Base-by-base conservation (phyloP, 2,888 invertebrate species). In the Troides aeacus region DNA sequence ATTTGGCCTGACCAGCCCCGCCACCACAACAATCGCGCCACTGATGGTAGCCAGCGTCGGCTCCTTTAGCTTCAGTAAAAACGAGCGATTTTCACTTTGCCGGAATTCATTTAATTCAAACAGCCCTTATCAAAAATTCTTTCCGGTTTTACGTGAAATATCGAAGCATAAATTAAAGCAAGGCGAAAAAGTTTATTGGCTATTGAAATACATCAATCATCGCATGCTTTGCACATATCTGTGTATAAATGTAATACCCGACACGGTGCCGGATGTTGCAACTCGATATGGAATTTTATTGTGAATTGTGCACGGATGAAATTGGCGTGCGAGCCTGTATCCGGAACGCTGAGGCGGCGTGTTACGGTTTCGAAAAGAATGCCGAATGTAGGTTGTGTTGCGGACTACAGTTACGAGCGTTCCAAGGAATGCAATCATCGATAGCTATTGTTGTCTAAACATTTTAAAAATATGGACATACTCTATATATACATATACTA, bases 341-440 rank as follows among this genome's bases (percentile, higher is more conserved):
- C 90, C 91, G 91, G 91, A 89, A 88, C 90, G 89, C 87, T 87
- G 87, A 88, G 90, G 84, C 88, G 88, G 88, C 86, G 87, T 91
- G 90, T 89, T 92, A 92, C 92, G 89, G 91, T 91, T 92, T 90
- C 88, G 88, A 88, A 91, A 92, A 92, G 92, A 92, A 92, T 92
- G 90, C 89, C 82, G 89, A 90, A 92, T 92, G 91, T 91, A 89
- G 92, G 92, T 91, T 92, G 89, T 87, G 86, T 83, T 86, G 85
- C 85, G 81, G 88, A 89, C 89, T 87, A 89, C 90, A 88, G 92
- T 90, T 89, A 89, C 86, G 78, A 86, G 79, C 86, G 84, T 84
- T 88, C 84, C 85, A 80, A 84, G 86, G 87, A 86, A 87, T 86
- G 89, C 84, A 86, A 76, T 75, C 70, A 68, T 59, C 73, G 84